Percentiles rank a stretch among this genome's conserved stretches.
Conservation (phyloP, 2,888 invertebrate genomes). For the Liopterus haemorrhoidalis region DNA sequence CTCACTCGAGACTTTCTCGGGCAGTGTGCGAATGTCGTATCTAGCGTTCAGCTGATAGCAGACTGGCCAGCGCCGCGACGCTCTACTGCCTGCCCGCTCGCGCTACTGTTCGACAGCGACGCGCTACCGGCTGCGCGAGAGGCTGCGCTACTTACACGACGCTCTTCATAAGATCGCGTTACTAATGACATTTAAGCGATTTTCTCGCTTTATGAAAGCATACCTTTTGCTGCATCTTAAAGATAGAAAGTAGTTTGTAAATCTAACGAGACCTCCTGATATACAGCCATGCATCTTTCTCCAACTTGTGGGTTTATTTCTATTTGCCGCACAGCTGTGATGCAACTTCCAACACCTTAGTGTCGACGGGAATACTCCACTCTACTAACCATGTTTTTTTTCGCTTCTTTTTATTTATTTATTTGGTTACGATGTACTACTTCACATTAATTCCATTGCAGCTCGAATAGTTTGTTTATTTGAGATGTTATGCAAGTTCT, state of each 20-base stretch:
- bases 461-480: conserved; percentile 16
- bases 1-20: neutral
- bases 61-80: conserved; percentile 5
- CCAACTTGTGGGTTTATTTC: neutral
- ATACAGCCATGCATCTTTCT: conserved; percentile 3
- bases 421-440: conserved; percentile 13
- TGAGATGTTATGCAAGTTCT: conserved; percentile 20
- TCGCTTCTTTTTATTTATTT: conserved; percentile 17
- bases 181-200: conserved; percentile 26
- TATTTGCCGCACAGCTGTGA: neutral
- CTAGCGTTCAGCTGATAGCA: neutral
- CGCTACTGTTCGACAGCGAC: conserved; percentile 6
- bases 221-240: conserved; percentile 12
- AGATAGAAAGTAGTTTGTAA: conserved; percentile 18
- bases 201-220: conserved; percentile 23
- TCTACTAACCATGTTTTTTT: neutral
- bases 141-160: conserved; percentile 2
- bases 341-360: conserved; percentile 6
- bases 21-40: conserved; percentile 4
- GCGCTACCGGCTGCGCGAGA: conserved; percentile 10
- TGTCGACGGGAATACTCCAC: conserved; percentile 4
- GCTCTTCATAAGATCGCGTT: conserved; percentile 20
- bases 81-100: conserved; percentile 5
- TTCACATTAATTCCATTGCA: conserved; percentile 10
- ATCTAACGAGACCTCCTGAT: too few relatives aligned